A percentile compares a stretch with the other conserved stretches of the same genome.
Evolutionary conservation across 2,888 invertebrate species (phyloP).

Genomic region (Eilema caniola): DNA sequence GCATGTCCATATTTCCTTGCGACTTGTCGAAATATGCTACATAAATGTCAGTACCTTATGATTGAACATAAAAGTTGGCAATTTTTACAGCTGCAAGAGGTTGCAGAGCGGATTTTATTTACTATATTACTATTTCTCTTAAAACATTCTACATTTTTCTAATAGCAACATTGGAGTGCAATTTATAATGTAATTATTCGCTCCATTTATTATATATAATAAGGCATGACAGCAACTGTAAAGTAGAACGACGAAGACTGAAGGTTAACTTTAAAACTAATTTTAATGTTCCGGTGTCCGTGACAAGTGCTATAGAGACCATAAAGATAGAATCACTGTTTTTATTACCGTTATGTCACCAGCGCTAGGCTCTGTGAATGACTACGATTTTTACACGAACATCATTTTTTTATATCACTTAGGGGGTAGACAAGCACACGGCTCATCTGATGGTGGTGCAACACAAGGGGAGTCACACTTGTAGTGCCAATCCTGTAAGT

Average conservation of each 20-base stretch:
- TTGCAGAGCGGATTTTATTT: too few relatives aligned
- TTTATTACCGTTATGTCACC: not conserved
- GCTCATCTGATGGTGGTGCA: too few relatives aligned
- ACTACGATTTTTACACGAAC: not conserved
- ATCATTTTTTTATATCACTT: too few relatives aligned
- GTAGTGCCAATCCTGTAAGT: too few relatives aligned
- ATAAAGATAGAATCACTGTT: not conserved
- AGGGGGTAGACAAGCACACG: too few relatives aligned
- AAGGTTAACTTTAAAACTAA: not conserved
- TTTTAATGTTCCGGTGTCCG: constrained; percentile 1
- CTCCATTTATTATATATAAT: not conserved
- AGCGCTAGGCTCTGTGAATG: not conserved
- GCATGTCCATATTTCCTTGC: too few relatives aligned
- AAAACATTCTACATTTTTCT: not conserved
- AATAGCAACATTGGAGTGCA: not conserved
- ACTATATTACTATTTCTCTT: too few relatives aligned
- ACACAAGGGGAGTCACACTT: too few relatives aligned
- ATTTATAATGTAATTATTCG: not conserved
- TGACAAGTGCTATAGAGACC: not conserved
- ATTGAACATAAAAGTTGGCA: too few relatives aligned
- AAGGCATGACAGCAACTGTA: not conserved
- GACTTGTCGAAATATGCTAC: too few relatives aligned
- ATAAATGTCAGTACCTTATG: too few relatives aligned
- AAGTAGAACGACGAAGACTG: not conserved
- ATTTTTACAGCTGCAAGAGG: too few relatives aligned